Base-by-base conservation (phyloP, 2,888 invertebrate species). In the Acrobasis suavella region DNA sequence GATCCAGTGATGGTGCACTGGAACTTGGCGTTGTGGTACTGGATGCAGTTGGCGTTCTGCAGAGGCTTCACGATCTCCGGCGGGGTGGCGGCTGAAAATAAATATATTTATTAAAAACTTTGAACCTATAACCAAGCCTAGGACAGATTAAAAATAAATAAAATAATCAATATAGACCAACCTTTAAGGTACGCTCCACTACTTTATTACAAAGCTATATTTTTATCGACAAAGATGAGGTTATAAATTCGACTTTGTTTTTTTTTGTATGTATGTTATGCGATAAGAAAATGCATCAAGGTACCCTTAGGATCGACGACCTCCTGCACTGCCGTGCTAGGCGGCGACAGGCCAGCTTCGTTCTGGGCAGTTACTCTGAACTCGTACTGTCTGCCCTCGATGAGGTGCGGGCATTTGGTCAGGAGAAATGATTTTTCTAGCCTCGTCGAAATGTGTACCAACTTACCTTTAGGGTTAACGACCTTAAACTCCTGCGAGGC, bases 331-430 rank as follows among this genome's bases (percentile, higher is more conserved):
- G 96, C 96, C 9, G 94, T 93, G 32, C 98, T 98, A 58, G 98
- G 97, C 74, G 96, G 96, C 22, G 98, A 97, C 17, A 96, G 83
- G 0, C 99, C 99, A 10, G 98, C 99, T 71, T 96, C 96, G 82
- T 99, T 99, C 86, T 98, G 98, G 1, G 99, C 99, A 75, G 97
- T 97, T 14, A 99, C 96, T 17, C 99, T 94, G 95, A 99, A 99
- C 92, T 99, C 99, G 88, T 99, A 99, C 82, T 98, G 97, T 15
- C 99, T 94, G 50, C 98, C 99, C 91, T 99, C 99, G 77, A n/a
- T n/a, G n/a, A n/a, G n/a, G n/a, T n/a, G n/a, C n/a, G n/a, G n/a
- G n/a, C n/a, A n/a, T n/a, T n/a, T n/a, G n/a, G n/a, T n/a, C n/a
- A n/a, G n/a, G n/a, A n/a, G n/a, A n/a, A n/a, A n/a, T n/a, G n/a